phyloP scores from a whole-genome alignment of 2,113 vertebrate genomes.

The Podiceps cristatus region DNA sequence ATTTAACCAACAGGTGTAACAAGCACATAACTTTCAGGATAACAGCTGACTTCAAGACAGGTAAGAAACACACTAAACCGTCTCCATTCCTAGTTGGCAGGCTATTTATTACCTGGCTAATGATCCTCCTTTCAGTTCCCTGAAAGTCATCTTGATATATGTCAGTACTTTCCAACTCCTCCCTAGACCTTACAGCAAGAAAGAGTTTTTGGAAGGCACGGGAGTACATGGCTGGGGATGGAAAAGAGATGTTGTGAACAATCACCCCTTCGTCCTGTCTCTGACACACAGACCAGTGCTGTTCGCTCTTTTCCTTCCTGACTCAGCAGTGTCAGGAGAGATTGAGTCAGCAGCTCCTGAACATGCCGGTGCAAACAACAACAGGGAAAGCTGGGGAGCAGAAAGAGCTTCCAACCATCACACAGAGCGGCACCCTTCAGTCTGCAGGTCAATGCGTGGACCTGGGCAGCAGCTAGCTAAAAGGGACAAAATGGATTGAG shows the following conservation, averaged over 20 bases:
- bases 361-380: background rate
- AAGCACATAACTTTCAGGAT: background rate
- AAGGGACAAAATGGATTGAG: background rate
- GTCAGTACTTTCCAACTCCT: background rate
- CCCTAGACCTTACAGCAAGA: background rate
- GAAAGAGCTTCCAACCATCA: background rate
- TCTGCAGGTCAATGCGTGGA: background rate
- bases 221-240: background rate
- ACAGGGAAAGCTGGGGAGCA: background rate
- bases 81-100: background rate
- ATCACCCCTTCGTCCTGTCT: background rate
- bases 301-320: background rate
- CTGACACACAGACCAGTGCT: background rate
- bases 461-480: background rate
- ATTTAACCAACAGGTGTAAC: background rate
- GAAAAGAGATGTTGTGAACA: background rate
- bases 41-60: background rate
- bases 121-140: background rate
- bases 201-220: background rate
- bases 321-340: conserved; percentile 22
- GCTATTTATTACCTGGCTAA: background rate
- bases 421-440: accelerated
- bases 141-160: background rate
- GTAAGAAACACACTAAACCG: background rate
- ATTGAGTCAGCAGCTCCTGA: conserved; percentile 41